Percentiles rank a stretch among this genome's conserved stretches.
phyloP scores from a whole-genome alignment of 2,888 invertebrate species.

The Dasypolia templi region DNA sequence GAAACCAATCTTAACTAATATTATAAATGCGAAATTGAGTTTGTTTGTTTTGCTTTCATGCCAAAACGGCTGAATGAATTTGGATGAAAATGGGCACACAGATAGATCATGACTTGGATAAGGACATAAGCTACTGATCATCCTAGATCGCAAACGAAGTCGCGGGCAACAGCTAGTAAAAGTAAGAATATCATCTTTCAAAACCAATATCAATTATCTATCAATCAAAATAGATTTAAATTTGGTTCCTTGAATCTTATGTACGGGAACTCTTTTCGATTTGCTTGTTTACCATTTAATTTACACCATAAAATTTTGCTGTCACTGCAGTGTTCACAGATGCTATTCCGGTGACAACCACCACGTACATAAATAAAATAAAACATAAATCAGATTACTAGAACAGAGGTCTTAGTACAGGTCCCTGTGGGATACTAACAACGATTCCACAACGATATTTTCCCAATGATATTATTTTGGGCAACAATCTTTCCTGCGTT shows the following conservation, averaged over 20 bases:
- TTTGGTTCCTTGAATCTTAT: background rate
- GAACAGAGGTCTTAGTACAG: background rate
- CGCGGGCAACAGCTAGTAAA: no score
- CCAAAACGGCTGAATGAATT: no score
- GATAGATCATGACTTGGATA: no score
- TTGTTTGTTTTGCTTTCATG: no score
- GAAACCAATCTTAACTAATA: no score
- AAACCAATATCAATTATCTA: background rate
- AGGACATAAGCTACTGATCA: no score
- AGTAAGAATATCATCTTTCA: background rate
- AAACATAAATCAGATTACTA: background rate
- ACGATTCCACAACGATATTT: background rate
- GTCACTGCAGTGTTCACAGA: background rate
- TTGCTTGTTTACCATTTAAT: background rate
- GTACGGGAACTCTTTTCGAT: background rate
- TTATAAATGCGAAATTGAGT: no score
- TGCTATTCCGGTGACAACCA: background rate
- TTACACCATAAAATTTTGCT: background rate
- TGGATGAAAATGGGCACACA: no score
- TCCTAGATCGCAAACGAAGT: no score
- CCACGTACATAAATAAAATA: background rate
- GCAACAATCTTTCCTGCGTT: background rate
- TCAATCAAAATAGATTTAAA: background rate
- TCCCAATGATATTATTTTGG: background rate
- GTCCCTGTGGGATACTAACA: conserved; percentile 13